Evolutionary conservation across 2,113 vertebrate genomes (phyloP), one percentile per base, ranked within the genome.

Genomic region (Plotosus lineatus): DNA sequence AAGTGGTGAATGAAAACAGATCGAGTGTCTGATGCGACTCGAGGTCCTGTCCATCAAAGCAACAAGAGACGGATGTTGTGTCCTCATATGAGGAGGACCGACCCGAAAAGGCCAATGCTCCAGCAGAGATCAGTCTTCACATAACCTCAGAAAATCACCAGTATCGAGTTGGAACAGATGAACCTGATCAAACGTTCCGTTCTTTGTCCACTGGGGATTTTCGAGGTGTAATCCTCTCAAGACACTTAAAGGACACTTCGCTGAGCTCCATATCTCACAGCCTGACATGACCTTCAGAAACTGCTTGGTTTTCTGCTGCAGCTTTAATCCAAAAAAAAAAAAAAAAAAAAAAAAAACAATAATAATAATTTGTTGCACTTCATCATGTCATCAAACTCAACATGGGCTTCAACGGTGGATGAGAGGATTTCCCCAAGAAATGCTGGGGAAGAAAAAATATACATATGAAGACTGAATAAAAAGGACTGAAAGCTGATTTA

Each of bases 391-490:
- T 87, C 82, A 83, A 79, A 88, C 85, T 85, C 86, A 72, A 89
- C 89, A 88, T 83, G 60, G 80, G 53, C 75, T 85, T 91, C 90
- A 90, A 91, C 91, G 89, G 92, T 91, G 87, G 83, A 83, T 88
- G 86, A 82, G 88, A 90, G 90, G 88, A 88, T 85, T 87, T 86
- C 86, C 83, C 56, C 76, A 85, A 84, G 83, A 87, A 80, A 83
- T 51, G 33, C 51, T 31, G 1, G 38, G 38, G 36, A 50, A 77
- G 77, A 42, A 76, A 44, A 12, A n/a, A 42, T 36, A 11, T 61
- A 17, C 15, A 26, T 14, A 23, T 0, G 19, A 40, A 23, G 31
- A 56, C 80, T 50, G 73, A 81, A 26, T 19, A 21, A 36, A 38
- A 15, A 19, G 17, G 6, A 17, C 65, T 77, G 36, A 84, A 77